A percentile compares a stretch with the other conserved stretches of the same genome.
phyloP scores from a whole-genome alignment of 2,797 vertebrate species.

The Nasua narica region DNA sequence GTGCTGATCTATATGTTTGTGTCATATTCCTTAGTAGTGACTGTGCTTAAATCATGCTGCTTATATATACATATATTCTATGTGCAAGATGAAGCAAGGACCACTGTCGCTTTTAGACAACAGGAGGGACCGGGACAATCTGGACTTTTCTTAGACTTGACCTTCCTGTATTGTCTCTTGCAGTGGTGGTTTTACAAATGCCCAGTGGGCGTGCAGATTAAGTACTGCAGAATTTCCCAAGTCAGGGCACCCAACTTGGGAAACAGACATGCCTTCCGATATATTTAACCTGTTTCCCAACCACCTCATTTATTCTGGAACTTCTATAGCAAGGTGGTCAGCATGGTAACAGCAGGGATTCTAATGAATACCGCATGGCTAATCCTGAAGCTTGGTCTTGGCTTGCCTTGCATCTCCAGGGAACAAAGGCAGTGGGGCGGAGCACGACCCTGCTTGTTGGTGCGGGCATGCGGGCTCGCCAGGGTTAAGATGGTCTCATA shows the following conservation, averaged over 20 bases:
- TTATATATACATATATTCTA: not conserved
- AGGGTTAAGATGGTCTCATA: not conserved
- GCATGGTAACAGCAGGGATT: not conserved
- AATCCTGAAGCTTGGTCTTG: not conserved
- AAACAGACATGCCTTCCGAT: not conserved
- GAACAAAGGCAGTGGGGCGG: not conserved
- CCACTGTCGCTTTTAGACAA: not conserved
- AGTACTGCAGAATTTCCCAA: not conserved
- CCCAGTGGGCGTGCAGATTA: not conserved
- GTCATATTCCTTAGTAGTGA: not conserved
- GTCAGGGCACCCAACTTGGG: not conserved
- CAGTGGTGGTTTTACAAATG: not conserved
- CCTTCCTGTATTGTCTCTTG: not conserved
- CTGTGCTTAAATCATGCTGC: not conserved
- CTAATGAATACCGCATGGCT: not conserved
- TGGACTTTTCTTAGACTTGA: conserved; percentile 16
- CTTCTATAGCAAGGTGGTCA: not conserved
- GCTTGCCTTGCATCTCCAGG: not conserved
- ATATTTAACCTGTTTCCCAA: not conserved
- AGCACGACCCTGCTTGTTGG: not conserved
- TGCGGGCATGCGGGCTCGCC: not conserved
- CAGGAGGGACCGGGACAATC: not conserved
- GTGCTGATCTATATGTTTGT: not conserved
- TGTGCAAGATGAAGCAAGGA: not conserved
- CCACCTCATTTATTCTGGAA: not conserved